Evolutionary conservation across 2,113 vertebrate species (phyloP), one percentile per base, ranked within the genome.

Genomic region (Abramis brama): DNA sequence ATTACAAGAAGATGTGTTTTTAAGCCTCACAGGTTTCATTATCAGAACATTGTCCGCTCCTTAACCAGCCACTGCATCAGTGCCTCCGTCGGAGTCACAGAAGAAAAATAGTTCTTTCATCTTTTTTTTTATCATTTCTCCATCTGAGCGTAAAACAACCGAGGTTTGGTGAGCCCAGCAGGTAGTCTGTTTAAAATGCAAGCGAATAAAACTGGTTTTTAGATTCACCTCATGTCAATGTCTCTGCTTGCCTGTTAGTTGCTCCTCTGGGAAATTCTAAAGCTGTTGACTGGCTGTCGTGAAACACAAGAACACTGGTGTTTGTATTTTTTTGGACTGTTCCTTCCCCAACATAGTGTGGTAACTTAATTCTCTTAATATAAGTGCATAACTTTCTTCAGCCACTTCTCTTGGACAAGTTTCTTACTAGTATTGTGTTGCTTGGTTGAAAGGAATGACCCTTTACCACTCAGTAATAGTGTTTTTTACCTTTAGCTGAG

Each of bases 21-120:
- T 30, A 33, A 68, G 79, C 43, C 79, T 81, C 79, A 50, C 62
- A 82, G 79, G 73, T 82, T 78, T 82, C 27, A 60, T 50, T 74
- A 70, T 77, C 77, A 79, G 62, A 88, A 83, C 84, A 81, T 50
- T 85, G 79, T 78, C 79, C 21, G 39, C 71, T 9, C 39, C 78
- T 52, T 68, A 76, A 85, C 68, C 70, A 85, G 64, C 52, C 83
- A 81, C 30, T 59, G 84, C 62, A 85, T 70, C 62, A 79, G 71
- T 55, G 43, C 66, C 60, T 76, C 50, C 6, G 33, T 39, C 25
- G 23, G 47, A 43, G 79, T 82, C 70, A 82, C 62, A 59, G 47
- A 81, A 47, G 71, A 13, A 75, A 84, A 80, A 82, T 47, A n/a
- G 43, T 85, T 77, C 25, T 77, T 85, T 85, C 57, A 87, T 68